phyloP scores from a whole-genome alignment of 2,113 vertebrate species.

The Centropus unirufus region DNA sequence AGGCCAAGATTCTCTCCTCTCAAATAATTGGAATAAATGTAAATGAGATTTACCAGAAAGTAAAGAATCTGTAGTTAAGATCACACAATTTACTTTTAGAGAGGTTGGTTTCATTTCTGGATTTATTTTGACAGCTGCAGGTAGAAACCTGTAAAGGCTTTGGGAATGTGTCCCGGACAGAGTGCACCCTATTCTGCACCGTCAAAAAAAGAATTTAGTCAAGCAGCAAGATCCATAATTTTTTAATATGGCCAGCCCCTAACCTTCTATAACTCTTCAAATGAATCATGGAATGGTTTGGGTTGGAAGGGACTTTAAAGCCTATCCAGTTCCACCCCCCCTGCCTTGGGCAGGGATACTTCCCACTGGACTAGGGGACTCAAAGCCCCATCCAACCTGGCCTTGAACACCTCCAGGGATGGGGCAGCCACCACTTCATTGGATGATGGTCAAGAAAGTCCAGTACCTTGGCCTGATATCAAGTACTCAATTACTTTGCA shows the following conservation, averaged over 20 bases:
- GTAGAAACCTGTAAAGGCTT: background rate
- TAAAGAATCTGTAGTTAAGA: background rate
- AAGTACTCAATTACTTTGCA: background rate
- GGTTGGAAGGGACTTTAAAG: too few relatives aligned
- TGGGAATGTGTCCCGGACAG: background rate
- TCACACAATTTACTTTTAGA: background rate
- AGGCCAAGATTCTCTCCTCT: background rate
- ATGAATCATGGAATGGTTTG: too few relatives aligned
- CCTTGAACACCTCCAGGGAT: too few relatives aligned
- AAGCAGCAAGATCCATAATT: background rate
- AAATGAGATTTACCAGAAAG: background rate
- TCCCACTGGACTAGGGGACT: too few relatives aligned
- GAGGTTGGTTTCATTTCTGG: background rate
- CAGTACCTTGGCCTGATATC: accelerated
- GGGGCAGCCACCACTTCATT: too few relatives aligned
- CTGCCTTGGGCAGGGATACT: too few relatives aligned
- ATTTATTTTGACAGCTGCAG: constrained; percentile 35
- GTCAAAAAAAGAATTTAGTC: background rate
- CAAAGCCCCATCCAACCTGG: too few relatives aligned
- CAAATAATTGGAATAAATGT: background rate
- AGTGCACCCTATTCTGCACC: background rate
- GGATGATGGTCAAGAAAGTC: background rate
- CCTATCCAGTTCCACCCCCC: too few relatives aligned
- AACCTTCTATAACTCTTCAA: background rate
- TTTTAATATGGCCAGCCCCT: background rate